phyloP scores from a whole-genome alignment of 64 coral and sea anemone species.

The Trachythela sp. region DNA sequence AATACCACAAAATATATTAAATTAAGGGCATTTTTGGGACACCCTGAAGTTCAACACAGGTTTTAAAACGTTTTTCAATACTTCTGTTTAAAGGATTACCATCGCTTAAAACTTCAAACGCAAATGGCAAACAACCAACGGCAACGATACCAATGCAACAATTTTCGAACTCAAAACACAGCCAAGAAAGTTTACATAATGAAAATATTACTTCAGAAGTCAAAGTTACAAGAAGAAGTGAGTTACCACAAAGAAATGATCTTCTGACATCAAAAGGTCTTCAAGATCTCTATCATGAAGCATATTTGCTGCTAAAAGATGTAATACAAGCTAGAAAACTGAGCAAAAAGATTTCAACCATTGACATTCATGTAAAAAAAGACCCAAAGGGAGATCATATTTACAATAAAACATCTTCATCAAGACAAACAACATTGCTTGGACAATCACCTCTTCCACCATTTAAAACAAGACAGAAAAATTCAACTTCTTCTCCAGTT shows the following conservation, averaged over 20 bases:
- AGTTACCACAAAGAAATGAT: not conserved
- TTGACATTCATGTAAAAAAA: not conserved
- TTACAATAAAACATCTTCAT: not conserved
- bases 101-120: not conserved
- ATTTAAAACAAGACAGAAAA: not conserved
- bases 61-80: too few species aligned
- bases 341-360: not conserved
- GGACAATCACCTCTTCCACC: not conserved
- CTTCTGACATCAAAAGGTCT: not conserved
- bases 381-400: not conserved
- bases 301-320: not conserved
- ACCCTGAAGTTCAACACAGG: too few species aligned
- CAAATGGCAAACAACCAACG: not conserved
- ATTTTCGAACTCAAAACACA: not conserved
- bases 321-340: not conserved
- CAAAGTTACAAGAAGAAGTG: not conserved
- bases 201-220: not conserved
- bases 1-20: too few species aligned
- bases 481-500: not conserved
- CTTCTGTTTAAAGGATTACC: too few species aligned
- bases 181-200: too few species aligned
- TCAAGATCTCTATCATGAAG: not conserved
- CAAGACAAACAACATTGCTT: not conserved
- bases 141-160: not conserved
- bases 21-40: too few species aligned